phyloP scores from a whole-genome alignment of 2,888 invertebrate genomes.

The Pristionchus exspectatus region DNA sequence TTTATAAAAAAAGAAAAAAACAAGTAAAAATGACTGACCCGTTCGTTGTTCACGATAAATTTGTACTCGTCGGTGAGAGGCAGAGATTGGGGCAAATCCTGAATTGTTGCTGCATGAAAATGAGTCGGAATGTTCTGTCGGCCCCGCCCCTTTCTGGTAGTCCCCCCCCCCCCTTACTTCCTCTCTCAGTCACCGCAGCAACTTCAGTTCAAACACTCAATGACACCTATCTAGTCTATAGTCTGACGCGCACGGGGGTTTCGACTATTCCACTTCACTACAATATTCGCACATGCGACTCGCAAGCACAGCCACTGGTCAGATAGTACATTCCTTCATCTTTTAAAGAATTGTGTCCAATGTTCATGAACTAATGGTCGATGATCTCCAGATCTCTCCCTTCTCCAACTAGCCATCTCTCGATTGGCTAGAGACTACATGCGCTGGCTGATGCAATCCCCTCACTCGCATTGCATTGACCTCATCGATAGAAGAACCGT shows the following conservation, averaged over 20 bases:
- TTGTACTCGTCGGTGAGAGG: constrained; percentile 38
- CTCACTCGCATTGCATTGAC: neutral
- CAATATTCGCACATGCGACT: neutral
- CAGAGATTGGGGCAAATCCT: constrained; percentile 43
- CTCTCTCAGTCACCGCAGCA: neutral
- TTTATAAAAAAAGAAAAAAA: neutral
- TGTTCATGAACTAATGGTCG: neutral
- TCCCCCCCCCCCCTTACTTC: neutral
- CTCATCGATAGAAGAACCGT: neutral
- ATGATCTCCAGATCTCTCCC: neutral
- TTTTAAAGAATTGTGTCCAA: neutral
- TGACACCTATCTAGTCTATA: constrained; percentile 6
- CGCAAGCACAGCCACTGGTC: neutral
- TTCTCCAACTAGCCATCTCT: neutral
- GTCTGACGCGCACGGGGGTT: neutral
- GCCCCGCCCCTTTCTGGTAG: neutral
- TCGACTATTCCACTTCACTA: neutral
- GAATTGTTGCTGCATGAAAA: constrained; percentile 7
- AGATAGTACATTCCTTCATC: neutral
- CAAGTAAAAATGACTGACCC: neutral
- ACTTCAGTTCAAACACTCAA: constrained; percentile 13
- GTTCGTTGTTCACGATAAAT: constrained; percentile 24
- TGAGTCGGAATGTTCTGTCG: neutral
- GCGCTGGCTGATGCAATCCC: constrained; percentile 16
- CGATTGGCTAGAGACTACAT: constrained; percentile 26